Base-by-base conservation (phyloP, 1,140 invertebrate species). In the Gonioctena quinquepunctata region DNA sequence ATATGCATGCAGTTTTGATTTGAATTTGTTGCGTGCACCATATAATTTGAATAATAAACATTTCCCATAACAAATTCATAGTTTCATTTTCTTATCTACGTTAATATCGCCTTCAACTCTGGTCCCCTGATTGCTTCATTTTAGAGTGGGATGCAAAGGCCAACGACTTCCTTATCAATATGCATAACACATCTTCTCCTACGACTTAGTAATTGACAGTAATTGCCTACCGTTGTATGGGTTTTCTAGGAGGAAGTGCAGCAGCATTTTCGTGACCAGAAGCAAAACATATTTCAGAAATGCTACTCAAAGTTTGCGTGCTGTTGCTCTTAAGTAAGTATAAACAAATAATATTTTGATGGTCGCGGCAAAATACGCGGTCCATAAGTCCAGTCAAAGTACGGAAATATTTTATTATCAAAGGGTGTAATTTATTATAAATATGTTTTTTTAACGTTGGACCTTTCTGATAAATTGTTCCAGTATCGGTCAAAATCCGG, bases 161-260 rank as follows among this genome's bases (percentile, higher is more conserved):
- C 74, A 76, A 76, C 72, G 74, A 76, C 74, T 67, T 64, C 62
- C 33, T 76, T 76, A 76, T 76, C 74, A 71, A 68, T 66, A 68
- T n/a, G 64, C 26, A 62, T 13, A 69, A 70, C 60, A 42, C 52
- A 65, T 74, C 49, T 54, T 28, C 54, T 52, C 19, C 48, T 59
- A 22, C 21, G 16, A 48, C 19, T 18, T 49, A 66, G 65, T 59
- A 52, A 48, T 66, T 48, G 69, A 13, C 49, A 50, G 48, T 68
- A 62, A 49, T 62, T 60, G 11, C 19, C 18, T 7, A 52, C 26
- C 22, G 28, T 69, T 69, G 22, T 22, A 61, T 72, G 60, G 54
- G 27, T 57, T 25, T 42, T 22, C 21, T 57, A 16, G 19, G 52
- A 22, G 61, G 26, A 65, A 18, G 59, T 54, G 52, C 52, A 54